phyloP scores from a whole-genome alignment of 1,140 invertebrate species.

The Heliconius himera region DNA sequence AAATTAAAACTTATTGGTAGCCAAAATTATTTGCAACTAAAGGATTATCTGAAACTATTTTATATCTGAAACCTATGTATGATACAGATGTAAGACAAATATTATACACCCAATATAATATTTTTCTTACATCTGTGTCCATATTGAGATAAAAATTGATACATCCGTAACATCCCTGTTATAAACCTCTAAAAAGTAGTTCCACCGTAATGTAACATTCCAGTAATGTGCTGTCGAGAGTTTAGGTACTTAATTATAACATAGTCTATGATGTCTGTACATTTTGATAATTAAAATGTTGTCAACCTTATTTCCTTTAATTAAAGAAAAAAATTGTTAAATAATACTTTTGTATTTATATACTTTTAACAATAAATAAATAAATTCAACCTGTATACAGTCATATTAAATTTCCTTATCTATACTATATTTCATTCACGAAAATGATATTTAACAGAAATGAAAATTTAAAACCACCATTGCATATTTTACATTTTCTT shows the following conservation, averaged over 20 bases:
- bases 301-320: conserved; percentile 55
- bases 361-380: conserved; percentile 47
- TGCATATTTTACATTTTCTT: conserved; percentile 67
- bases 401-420: conserved; percentile 18
- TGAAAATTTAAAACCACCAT: conserved; percentile 14
- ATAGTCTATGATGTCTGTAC: conserved; percentile 67
- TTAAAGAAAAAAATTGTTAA: conserved; percentile 62
- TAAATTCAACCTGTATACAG: conserved; percentile 25
- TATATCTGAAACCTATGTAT: too few species aligned
- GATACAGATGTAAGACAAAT: too few species aligned
- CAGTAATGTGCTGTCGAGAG: conserved; percentile 71
- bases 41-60: too few species aligned
- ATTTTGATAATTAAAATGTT: conserved; percentile 68
- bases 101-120: too few species aligned
- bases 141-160: too few species aligned
- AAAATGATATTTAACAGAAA: not conserved
- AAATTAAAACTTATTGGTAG: too few species aligned
- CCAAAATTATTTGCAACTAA: too few species aligned
- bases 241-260: conserved; percentile 71
- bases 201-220: conserved; percentile 63
- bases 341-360: conserved; percentile 70
- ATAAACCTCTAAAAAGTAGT: conserved; percentile 35
- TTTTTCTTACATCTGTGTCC: too few species aligned
- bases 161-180: not conserved
- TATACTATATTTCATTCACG: not conserved